These are phyloP conservation scores for Cheilosia soror DNA, from an alignment of 2,888 invertebrate species.

Conservation along the genomic window DNA sequence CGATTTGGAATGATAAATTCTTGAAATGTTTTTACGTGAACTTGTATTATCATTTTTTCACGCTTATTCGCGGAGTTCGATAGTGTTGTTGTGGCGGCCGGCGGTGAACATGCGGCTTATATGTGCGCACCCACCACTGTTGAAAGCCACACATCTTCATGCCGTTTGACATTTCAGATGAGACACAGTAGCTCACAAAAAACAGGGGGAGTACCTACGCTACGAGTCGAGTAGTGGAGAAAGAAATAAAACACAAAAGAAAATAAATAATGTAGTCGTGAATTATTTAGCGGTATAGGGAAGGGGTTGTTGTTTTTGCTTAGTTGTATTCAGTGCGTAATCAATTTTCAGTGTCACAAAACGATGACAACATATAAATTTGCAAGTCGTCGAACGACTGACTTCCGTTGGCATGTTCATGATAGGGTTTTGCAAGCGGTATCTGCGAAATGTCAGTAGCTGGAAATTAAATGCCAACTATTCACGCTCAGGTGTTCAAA, in stretches of 20 bases:
- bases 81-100: constrained; percentile 36
- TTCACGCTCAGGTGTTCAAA: constrained; percentile 67
- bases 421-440: constrained; percentile 39
- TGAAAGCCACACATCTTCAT: constrained; percentile 56
- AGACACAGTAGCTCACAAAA: constrained; percentile 31
- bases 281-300: constrained; percentile 51
- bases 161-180: constrained; percentile 54
- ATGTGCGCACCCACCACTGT: constrained; percentile 58
- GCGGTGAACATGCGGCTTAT: constrained; percentile 63
- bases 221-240: background rate
- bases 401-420: constrained; percentile 58
- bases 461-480: constrained; percentile 64
- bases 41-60: constrained; percentile 68
- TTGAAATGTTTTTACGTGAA: constrained; percentile 69
- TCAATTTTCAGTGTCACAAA: constrained; percentile 70
- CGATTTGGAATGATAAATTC: constrained; percentile 73
- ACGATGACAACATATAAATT: constrained; percentile 70
- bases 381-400: constrained; percentile 68
- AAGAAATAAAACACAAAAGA: constrained; percentile 2
- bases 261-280: constrained; percentile 63
- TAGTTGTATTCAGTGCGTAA: constrained; percentile 56
- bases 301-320: constrained; percentile 13
- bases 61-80: constrained; percentile 56
- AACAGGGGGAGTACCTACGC: constrained; percentile 9
- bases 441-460: constrained; percentile 52